These are phyloP conservation scores for Notechis scutatus DNA, from an alignment of 2,113 vertebrate genomes.

Conservation along the genomic window DNA sequence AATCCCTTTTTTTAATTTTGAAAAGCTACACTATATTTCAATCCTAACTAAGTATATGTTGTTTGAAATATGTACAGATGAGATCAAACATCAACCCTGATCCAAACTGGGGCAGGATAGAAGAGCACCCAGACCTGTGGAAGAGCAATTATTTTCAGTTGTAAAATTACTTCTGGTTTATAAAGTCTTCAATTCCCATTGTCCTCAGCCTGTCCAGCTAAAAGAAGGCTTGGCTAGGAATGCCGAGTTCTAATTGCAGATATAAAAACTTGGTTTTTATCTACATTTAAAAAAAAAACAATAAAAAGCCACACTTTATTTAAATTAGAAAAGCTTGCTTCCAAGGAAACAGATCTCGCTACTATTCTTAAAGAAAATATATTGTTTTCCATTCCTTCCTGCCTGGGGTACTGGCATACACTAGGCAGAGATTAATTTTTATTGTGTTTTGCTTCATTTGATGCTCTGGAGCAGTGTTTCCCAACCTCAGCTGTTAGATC, in stretches of 20 bases:
- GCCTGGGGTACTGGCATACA: not conserved
- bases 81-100: not conserved
- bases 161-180: not conserved
- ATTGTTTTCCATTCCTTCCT: not conserved
- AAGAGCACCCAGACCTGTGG: not conserved
- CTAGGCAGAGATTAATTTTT: not conserved
- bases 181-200: not conserved
- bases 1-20: not conserved
- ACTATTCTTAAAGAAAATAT: not conserved
- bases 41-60: not conserved
- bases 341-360: not conserved
- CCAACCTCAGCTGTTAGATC: too few species aligned
- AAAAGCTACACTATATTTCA: not conserved
- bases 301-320: not conserved
- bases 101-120: not conserved
- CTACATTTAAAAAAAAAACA: not conserved
- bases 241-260: not conserved
- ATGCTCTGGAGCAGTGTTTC: not conserved
- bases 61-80: not conserved
- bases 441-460: not conserved
- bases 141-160: too few species aligned
- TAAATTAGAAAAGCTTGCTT: not conserved
- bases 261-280: not conserved
- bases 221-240: not conserved
- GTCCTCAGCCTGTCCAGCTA: not conserved